Conservation (phyloP, 2,113 vertebrate species). For the Oophaga pumilio region DNA sequence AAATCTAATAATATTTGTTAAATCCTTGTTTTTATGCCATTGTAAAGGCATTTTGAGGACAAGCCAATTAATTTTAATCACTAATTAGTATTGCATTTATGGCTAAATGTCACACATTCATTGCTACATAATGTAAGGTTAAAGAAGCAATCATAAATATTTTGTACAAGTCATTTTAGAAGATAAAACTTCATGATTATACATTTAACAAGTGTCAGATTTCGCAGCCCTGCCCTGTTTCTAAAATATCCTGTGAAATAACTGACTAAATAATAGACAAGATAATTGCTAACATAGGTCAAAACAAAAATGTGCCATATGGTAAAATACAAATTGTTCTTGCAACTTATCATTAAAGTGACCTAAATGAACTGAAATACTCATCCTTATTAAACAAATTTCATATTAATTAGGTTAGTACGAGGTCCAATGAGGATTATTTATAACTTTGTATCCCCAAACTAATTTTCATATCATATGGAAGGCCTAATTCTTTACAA, state of each 20-base stretch:
- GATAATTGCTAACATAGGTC: slow-evolving; percentile 18
- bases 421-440: slow-evolving; percentile 37
- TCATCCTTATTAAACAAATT: slow-evolving; percentile 38
- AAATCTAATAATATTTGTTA: background rate
- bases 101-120: background rate
- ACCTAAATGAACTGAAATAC: slow-evolving; percentile 41
- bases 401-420: slow-evolving; percentile 50
- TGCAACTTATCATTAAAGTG: slow-evolving; percentile 34
- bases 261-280: slow-evolving; percentile 23
- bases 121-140: background rate
- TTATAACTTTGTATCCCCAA: slow-evolving; percentile 42
- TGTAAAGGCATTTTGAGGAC: background rate
- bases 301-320: slow-evolving; percentile 30
- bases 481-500: slow-evolving; percentile 46
- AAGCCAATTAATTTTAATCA: background rate
- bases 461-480: slow-evolving; percentile 51
- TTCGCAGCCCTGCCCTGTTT: slow-evolving; percentile 22
- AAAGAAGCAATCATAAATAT: background rate
- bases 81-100: background rate
- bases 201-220: slow-evolving; percentile 6
- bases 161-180: background rate
- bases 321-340: slow-evolving; percentile 13
- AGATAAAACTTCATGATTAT: background rate
- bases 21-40: background rate
- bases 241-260: slow-evolving; percentile 2